Conservation (phyloP, 2,113 vertebrate species). For the Phylloscopus whistleri region DNA sequence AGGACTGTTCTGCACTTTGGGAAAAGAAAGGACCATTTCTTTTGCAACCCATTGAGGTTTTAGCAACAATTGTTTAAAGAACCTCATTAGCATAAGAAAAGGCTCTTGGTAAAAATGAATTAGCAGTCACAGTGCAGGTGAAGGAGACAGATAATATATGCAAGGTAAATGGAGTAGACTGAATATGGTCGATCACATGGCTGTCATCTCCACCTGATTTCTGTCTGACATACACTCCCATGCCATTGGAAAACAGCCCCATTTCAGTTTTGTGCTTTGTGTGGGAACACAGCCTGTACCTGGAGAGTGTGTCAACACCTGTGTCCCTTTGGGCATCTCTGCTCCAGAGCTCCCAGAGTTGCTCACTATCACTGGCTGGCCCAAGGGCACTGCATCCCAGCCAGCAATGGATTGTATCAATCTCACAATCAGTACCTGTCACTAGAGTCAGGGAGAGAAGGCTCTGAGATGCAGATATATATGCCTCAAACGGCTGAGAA, state of each 20-base stretch:
- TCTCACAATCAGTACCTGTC: neutral
- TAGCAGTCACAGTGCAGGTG: conserved; percentile 35
- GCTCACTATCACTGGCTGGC: neutral
- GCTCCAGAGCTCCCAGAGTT: neutral
- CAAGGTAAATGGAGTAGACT: conserved; percentile 20
- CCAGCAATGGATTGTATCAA: neutral
- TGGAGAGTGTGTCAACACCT: neutral
- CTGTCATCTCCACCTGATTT: neutral
- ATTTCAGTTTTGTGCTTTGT: neutral
- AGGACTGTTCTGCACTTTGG: conserved; percentile 2
- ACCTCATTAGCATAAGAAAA: conserved; percentile 52
- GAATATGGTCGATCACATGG: neutral
- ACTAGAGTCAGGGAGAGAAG: neutral
- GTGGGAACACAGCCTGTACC: neutral
- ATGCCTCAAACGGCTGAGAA: neutral
- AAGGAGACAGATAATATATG: conserved; percentile 21
- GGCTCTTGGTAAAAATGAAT: conserved; percentile 23
- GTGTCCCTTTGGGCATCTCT: neutral
- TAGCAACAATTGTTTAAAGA: conserved; percentile 51
- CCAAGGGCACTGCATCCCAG: neutral
- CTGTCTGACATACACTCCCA: neutral
- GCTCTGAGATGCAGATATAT: neutral
- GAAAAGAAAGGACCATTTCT: conserved; percentile 4
- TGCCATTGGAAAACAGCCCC: neutral
- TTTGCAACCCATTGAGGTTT: neutral